phyloP scores from a whole-genome alignment of 2,888 invertebrate species.

The Hedychridium roseum region DNA sequence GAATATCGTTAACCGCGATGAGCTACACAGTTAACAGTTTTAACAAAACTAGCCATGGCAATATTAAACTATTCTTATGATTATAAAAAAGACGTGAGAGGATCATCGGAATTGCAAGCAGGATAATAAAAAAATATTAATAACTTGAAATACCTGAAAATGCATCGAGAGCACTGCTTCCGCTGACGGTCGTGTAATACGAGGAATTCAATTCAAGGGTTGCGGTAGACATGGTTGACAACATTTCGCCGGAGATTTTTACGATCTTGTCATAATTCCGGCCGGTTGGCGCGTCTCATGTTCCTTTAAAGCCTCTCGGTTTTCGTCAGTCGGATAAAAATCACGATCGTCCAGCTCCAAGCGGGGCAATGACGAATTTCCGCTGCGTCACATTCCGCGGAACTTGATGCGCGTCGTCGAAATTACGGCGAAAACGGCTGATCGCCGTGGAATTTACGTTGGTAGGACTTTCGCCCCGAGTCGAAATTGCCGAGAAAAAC shows the following conservation, averaged over 20 bases:
- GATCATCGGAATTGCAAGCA: no score
- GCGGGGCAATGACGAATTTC: background rate
- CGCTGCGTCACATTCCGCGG: background rate
- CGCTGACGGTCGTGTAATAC: conserved; percentile 52
- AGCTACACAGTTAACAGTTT: no score
- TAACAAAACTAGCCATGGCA: no score
- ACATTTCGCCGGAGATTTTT: conserved; percentile 32
- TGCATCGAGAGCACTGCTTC: conserved; percentile 46
- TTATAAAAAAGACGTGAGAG: no score
- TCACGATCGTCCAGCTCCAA: background rate
- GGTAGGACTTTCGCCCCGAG: conserved; percentile 19
- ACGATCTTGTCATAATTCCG: background rate
- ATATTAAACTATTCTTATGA: no score
- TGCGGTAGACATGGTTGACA: conserved; percentile 52
- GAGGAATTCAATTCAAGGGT: conserved; percentile 51
- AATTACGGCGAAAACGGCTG: background rate
- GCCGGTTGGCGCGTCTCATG: background rate
- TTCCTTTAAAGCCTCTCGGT: background rate
- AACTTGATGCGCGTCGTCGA: background rate
- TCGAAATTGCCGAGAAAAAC: conserved; percentile 6
- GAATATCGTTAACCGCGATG: no score
- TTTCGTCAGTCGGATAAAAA: background rate
- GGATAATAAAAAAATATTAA: no score
- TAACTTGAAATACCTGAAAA: conserved; percentile 56
- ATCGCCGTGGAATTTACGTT: conserved; percentile 14